Base-by-base conservation (phyloP, 2,888 invertebrate genomes). In the Caenorhabditis wallacei region DNA sequence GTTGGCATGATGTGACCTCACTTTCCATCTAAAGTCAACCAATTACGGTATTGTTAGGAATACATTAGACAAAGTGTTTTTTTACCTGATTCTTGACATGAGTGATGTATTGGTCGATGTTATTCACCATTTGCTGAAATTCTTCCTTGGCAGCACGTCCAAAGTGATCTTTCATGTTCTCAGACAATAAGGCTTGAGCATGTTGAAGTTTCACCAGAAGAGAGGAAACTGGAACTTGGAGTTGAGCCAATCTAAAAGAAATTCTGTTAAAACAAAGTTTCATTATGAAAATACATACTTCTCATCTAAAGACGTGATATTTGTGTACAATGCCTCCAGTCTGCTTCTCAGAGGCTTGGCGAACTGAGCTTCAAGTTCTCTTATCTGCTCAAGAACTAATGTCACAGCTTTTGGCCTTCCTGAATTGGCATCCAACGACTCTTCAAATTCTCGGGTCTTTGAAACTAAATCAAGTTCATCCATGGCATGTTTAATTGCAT, bases 1-100 rank as follows among this genome's bases (percentile, higher is more conserved):
- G 91, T 48, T 68, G 84, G 74, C 91, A 91, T 35, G 90, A 89
- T 53, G 88, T 88, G 46, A 91, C 85, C 53, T 90, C 90, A 22
- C 61, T 76, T 79, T 84, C 74, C 80, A 89, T 85, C 88, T 89
- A 61, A 64, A 88, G 37, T 35, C 53, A 53, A 30, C 48, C 64
- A 75, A 64, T 30, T 37, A 51, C 24, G 22, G 37, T 11, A 35
- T 24, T 22, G 30, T 54, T 51, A 7, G 40, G 11, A 56, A 54
- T 51, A 8, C 26, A 54, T 30, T 20, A 24, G 54, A 40, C 46
- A 46, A 54, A 53, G 13, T 1, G 51, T 18, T 40, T 56, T 46
- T 10, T 56, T 78, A 82, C 88, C 84, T 87, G 80, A 48, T 69
- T 66, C 66, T 83, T 85, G 20, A 87, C 87, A 61, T 88, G 85